Base-by-base conservation (phyloP, 2,888 invertebrate species). In the Andrena bicolor region DNA sequence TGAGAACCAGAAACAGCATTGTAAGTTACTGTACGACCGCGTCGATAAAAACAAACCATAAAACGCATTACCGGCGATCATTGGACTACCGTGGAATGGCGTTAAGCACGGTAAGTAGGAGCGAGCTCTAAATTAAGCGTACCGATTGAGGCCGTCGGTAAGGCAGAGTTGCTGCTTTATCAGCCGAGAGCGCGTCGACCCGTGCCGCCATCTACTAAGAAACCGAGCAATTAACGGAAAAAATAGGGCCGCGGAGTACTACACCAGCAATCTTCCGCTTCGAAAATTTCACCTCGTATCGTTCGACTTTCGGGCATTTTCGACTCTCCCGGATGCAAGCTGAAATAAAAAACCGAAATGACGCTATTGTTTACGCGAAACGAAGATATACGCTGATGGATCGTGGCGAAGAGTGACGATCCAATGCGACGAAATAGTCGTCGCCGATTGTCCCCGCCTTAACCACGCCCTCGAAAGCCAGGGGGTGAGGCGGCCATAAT, bases 1-100 rank as follows among this genome's bases (percentile, higher is more conserved):
- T 82, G 80, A 82, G 80, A 82, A 83, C 73, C 83, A 78, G 77
- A 82, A 86, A 78, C 83, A 82, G 64, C 81, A 80, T 72, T 72
- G 80, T 84, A 83, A 88, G 88, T 86, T 88, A 88, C 86, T 86
- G 82, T 86, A 88, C 82, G 87, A 84, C 85, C 80, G 58, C 72
- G 94, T 93, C 93, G 94, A 94, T 93, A 93, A 93, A 92, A 93
- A 92, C 92, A 92, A 92, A 91, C 91, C 90, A 92, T 93, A 92
- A 93, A 92, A 91, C 92, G 91, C 90, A 88, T 92, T 91, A 93
- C 92, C 92, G 93, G 89, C 90, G 86, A 94, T 91, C 90, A 92
- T 92, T 89, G 93, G 91, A 93, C 94, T 94, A 89, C 90, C 91
- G 89, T 88, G 80, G 87, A 88, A 86, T 81, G 63, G 82, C 86